Base-by-base conservation (phyloP, 2,888 invertebrate genomes). In the Lingula anatina region DNA sequence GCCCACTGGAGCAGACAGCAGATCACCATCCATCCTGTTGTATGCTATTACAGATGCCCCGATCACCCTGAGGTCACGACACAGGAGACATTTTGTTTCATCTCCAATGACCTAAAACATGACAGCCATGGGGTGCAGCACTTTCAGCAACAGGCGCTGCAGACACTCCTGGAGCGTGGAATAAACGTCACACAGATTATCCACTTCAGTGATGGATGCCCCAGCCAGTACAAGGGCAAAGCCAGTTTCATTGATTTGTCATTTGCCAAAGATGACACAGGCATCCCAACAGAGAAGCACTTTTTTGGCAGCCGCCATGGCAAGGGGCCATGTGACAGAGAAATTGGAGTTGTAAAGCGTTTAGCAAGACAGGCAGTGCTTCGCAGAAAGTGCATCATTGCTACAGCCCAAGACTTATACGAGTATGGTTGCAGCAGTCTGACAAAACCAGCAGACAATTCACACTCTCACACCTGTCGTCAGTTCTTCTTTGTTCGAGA, bases 1-100 rank as follows among this genome's bases (percentile, higher is more conserved):
- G 50, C 43, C 2, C 51, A 47, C 24, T 51, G 51, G 47, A 21
- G 35, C 24, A 27, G 45, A 21, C 36, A 44, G 2, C 38, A 39
- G 27, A 41, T 28, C 9, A 51, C 47, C 39, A 28, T 40, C 35
- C 46, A 46, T 35, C 26, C 40, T 36, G 27, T 45, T 27, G 21
- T 26, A 27, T 28, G 46, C 41, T 46, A 41, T 0, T 45, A 35
- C 46, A 27, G 23, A 3, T 50, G 50, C 26, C 25, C 25, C 12
- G 28, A 44, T n/a, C n/a, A n/a, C n/a, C n/a, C n/a, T 28, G 27
- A 41, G 27, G 18, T 40, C 18, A 46, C 41, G n/a, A 39, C 44
- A 2, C 31, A 41, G 26, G 36, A 25, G n/a, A 21, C 31, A n/a
- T n/a, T n/a, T n/a, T n/a, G n/a, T n/a, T n/a, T n/a, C n/a, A n/a